phyloP scores from a whole-genome alignment of 2,888 invertebrate species.

The Cerastis rubricosa region DNA sequence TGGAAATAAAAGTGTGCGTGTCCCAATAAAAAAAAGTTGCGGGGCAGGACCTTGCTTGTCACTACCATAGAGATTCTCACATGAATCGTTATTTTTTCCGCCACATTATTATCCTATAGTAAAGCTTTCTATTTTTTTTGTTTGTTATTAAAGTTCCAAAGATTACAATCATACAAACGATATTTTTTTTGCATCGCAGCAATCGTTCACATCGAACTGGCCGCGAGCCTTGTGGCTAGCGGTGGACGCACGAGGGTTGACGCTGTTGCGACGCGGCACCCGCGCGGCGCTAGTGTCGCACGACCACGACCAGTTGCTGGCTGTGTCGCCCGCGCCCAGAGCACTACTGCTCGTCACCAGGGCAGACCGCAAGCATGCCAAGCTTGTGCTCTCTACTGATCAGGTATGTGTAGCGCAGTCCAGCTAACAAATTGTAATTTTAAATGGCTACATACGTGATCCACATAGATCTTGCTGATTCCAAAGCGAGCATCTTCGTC shows the following conservation, averaged over 20 bases:
- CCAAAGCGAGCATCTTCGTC: neutral
- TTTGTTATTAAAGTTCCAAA: too few relatives aligned
- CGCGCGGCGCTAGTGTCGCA: constrained; percentile 97
- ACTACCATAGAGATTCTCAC: neutral
- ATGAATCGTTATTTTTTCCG: neutral
- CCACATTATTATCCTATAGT: neutral
- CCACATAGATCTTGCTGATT: neutral
- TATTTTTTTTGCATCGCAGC: constrained; percentile 87
- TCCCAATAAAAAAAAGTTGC: neutral
- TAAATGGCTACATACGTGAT: too few relatives aligned
- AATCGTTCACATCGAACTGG: constrained; percentile 99
- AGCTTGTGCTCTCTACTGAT: constrained; percentile 97
- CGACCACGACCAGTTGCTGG: constrained; percentile 96
- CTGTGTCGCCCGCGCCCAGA: constrained; percentile 97
- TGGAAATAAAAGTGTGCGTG: neutral
- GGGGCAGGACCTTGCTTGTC: too few relatives aligned
- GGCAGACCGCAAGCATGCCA: constrained; percentile 97
- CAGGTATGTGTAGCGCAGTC: constrained; percentile 90
- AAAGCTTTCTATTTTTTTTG: neutral
- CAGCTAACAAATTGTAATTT: neutral
- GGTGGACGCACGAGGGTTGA: constrained; percentile 97
- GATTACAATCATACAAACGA: too few relatives aligned
- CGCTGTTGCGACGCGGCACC: constrained; percentile 96
- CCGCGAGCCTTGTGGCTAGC: constrained; percentile 98
- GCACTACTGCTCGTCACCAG: constrained; percentile 98